Conservation (phyloP, 2,113 vertebrate species). For the Saimiri boliviensis region DNA sequence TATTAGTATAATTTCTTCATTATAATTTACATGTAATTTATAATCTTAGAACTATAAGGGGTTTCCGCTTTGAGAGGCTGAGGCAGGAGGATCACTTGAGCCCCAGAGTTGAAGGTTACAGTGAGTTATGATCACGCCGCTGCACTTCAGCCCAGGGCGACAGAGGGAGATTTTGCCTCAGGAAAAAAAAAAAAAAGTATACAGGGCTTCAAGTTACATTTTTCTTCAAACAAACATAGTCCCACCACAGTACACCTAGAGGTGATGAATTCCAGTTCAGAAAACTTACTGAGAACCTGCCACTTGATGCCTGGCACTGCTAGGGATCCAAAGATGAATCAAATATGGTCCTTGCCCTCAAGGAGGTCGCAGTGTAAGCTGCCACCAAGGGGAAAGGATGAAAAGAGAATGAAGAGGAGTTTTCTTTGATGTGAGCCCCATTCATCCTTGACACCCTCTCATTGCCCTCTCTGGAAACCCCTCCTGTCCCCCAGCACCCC, state of each 20-base stretch:
- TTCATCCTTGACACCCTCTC: not conserved
- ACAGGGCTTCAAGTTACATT: not conserved
- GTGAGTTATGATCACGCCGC: not conserved
- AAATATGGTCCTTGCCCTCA: not conserved
- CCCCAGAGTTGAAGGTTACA: not conserved
- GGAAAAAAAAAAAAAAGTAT: not conserved
- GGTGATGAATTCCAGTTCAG: not conserved
- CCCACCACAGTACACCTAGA: not conserved
- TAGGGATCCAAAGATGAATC: not conserved
- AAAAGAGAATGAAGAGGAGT: not conserved
- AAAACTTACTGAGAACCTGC: not conserved
- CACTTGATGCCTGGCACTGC: not conserved
- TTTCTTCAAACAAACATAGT: not conserved
- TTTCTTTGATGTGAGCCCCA: not conserved
- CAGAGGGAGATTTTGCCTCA: not conserved
- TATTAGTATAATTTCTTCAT: not conserved
- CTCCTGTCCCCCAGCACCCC: fast-evolving
- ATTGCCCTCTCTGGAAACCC: not conserved
- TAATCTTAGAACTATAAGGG: not conserved
- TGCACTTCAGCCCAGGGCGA: not conserved
- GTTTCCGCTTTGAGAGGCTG: not conserved
- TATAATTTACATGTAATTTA: not conserved
- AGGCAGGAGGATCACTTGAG: not conserved
- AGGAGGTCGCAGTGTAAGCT: not conserved
- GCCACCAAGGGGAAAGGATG: not conserved